Percentiles rank a stretch among this genome's conserved stretches.
These are phyloP conservation scores for Cosmopolites sordidus DNA, from an alignment of 2,888 invertebrate species.

Conservation along the genomic window DNA sequence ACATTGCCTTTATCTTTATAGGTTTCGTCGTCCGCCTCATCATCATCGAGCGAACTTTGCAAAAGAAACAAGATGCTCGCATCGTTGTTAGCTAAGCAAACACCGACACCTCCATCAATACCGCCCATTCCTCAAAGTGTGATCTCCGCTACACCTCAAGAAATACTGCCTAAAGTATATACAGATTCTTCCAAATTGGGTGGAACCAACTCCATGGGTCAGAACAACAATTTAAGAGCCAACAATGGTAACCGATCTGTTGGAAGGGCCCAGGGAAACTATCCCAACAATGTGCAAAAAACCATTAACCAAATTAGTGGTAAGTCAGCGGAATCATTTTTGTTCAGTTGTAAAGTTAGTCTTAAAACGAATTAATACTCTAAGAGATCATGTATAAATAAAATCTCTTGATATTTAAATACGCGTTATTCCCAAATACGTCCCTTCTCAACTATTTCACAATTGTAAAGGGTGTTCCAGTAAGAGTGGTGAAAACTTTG, in stretches of 20 bases:
- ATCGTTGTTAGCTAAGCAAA: slow-evolving; percentile 71
- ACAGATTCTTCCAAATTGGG: slow-evolving; percentile 23
- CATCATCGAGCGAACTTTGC: slow-evolving; percentile 63
- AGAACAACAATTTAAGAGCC: slow-evolving; percentile 11
- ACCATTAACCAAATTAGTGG: slow-evolving; percentile 33
- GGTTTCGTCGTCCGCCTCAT: slow-evolving; percentile 41
- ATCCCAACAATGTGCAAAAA: slow-evolving; percentile 46
- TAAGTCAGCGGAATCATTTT: slow-evolving; percentile 4
- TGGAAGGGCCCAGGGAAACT: slow-evolving; percentile 41
- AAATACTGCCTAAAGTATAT: slow-evolving; percentile 53
- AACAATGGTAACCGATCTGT: slow-evolving; percentile 34
- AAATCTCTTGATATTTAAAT: no score
- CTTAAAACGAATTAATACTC: no score
- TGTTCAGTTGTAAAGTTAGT: no score
- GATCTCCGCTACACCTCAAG: slow-evolving; percentile 68
- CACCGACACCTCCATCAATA: slow-evolving; percentile 56
- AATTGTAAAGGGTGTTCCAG: no score
- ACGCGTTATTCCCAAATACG: no score
- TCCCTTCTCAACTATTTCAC: no score
- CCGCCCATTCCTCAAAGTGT: slow-evolving; percentile 62
- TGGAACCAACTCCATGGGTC: slow-evolving; percentile 7
- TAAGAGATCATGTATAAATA: no score
- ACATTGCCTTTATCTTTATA: no score
- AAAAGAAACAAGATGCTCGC: slow-evolving; percentile 84
- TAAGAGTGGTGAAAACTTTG: no score